Base-by-base conservation (phyloP, 2,113 vertebrate genomes). In the Tragulus kanchil region DNA sequence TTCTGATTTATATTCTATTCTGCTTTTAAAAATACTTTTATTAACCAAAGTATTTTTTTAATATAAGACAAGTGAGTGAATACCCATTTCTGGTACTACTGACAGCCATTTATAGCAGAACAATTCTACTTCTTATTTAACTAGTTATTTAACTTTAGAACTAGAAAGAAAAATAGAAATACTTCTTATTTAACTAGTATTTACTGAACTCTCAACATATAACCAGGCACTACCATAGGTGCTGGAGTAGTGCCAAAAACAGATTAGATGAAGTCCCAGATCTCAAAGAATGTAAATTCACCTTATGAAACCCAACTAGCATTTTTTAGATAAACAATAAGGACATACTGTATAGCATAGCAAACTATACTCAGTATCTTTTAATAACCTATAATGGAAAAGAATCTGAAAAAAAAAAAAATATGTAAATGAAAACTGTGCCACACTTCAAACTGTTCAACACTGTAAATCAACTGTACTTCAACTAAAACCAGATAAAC, bases 1-100 rank as follows among this genome's bases (percentile, higher is more conserved):
- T 87, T 89, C 48, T 96, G n/a, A 56, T 13, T 83, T 92, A 90
- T 13, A 96, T 28, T 58, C 23, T 81, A 94, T n/a, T 94, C 26
- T 59, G 5, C 26, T 90, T 84, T 92, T 65, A 28, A 2, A 65
- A 90, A 95, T 65, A 42, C 1, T 75, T 69, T 71, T 64, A 90
- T 78, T 88, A 67, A 58, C 58, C 26, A 85, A 75, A 77, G 96
- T 15, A 36, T 67, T 50, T 67, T 62, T 48, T 85, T 97, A 92
- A 95, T 78, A 7, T 42, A 94, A 88, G 67, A 93, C 89, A 95
- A 94, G 59, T 85, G 7, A 92, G 81, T 81, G 17, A 71, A 89
- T 58, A n/a, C 28, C 45, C 86, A 19, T 90, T 81, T 95, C 45
- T 87, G 59, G 31, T 83, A 89, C 23, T 84, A 54, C 2, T 19